A percentile compares a stretch with the other conserved stretches of the same genome.
Conservation (phyloP, 2,113 vertebrate genomes). For the Aythya baeri region DNA sequence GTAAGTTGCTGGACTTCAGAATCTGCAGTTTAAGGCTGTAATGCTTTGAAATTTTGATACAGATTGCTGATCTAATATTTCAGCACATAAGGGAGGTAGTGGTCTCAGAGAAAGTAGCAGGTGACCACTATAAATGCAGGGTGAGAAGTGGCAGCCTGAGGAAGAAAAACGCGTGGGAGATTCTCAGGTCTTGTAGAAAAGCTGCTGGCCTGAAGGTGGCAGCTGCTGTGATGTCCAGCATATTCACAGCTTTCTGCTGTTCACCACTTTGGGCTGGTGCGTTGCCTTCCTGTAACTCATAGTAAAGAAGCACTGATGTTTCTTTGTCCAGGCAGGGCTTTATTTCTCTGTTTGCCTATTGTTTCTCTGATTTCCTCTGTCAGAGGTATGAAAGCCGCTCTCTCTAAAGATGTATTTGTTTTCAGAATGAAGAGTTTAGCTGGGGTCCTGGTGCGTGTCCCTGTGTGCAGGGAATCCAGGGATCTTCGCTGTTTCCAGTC, state of each 20-base stretch:
- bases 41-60: neutral
- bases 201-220: neutral
- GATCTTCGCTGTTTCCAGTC: constrained; percentile 86
- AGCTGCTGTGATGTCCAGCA: neutral
- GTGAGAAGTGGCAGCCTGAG: neutral
- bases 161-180: neutral
- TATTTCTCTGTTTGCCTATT: neutral
- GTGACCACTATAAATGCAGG: fast-evolving
- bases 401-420: neutral
- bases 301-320: neutral
- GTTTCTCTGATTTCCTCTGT: neutral
- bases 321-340: neutral
- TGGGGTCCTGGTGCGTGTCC: constrained; percentile 89
- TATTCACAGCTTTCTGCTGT: neutral
- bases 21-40: neutral
- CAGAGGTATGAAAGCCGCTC: neutral
- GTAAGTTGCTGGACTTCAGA: constrained; percentile 75
- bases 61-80: neutral
- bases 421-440: constrained; percentile 81
- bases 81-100: neutral
- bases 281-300: neutral
- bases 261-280: neutral
- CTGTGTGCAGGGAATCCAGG: constrained; percentile 91
- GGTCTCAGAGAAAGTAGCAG: neutral
- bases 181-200: neutral